Conservation (phyloP, 2,797 vertebrate genomes). For the Sarcoramphus papa region DNA sequence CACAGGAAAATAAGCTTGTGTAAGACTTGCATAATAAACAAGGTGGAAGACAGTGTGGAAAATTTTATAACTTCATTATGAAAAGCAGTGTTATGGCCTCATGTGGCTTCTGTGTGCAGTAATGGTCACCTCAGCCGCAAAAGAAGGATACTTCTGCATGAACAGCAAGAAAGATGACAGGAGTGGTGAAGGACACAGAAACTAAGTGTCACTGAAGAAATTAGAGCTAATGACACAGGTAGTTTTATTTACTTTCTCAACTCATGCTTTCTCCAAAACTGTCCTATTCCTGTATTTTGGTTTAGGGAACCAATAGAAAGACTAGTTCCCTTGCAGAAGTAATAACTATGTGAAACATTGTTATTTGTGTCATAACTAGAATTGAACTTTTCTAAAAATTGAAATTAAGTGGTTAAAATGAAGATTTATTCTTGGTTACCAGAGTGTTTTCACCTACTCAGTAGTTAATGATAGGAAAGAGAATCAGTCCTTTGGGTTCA, state of each 20-base stretch:
- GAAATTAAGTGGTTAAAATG: neutral
- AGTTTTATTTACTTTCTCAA: neutral
- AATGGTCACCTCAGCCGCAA: neutral
- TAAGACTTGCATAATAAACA: neutral
- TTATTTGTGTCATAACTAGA: neutral
- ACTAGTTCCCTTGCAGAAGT: neutral
- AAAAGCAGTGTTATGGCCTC: neutral
- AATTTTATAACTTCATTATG: neutral
- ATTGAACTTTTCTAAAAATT: neutral
- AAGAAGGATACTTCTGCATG: neutral
- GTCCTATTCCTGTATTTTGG: neutral
- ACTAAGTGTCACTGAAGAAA: neutral
- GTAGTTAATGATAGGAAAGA: neutral
- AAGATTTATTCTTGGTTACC: neutral
- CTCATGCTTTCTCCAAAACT: neutral
- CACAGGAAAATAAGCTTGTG: neutral
- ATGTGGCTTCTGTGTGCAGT: neutral
- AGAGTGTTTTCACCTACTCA: neutral
- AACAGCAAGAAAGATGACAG: neutral
- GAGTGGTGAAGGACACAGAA: neutral
- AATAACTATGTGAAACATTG: neutral
- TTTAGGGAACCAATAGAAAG: neutral
- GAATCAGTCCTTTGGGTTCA: neutral
- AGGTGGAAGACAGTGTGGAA: neutral
- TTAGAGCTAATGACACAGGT: neutral